Conservation (phyloP, 2,113 vertebrate genomes). For the Podarcis muralis region DNA sequence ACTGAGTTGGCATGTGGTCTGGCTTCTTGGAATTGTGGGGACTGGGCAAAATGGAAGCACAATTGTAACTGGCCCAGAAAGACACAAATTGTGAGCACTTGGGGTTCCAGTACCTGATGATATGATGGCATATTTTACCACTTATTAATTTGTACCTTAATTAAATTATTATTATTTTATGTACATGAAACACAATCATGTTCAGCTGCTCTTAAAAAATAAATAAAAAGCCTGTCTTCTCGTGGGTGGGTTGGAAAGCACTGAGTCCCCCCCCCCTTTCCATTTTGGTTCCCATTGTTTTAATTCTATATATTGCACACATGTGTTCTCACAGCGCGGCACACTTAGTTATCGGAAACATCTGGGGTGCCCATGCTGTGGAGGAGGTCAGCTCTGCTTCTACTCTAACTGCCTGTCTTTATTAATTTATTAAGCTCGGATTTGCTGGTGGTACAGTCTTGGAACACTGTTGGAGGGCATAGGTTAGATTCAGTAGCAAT, state of each 20-base stretch:
- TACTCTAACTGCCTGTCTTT: conserved; percentile 69
- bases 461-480: neutral
- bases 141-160: conserved; percentile 7
- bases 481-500: accelerated
- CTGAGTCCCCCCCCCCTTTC: neutral
- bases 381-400: conserved; percentile 65
- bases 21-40: neutral
- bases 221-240: conserved; percentile 58
- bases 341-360: conserved; percentile 73
- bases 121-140: neutral
- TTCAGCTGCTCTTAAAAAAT: conserved; percentile 54
- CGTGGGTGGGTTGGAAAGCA: conserved; percentile 53
- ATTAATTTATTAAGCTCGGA: conserved; percentile 53
- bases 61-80: neutral
- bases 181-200: conserved; percentile 7
- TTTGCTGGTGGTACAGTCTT: conserved; percentile 35
- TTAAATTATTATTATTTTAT: neutral
- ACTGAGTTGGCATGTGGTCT: neutral
- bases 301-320: conserved; percentile 68
- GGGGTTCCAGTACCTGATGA: neutral
- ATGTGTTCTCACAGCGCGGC: conserved; percentile 66
- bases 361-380: conserved; percentile 71
- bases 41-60: neutral
- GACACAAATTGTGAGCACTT: neutral
- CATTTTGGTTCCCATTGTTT: conserved; percentile 66